Percentiles rank a stretch among this genome's conserved stretches.
Conservation (phyloP, 2,888 invertebrate species). For the Liopterus haemorrhoidalis region DNA sequence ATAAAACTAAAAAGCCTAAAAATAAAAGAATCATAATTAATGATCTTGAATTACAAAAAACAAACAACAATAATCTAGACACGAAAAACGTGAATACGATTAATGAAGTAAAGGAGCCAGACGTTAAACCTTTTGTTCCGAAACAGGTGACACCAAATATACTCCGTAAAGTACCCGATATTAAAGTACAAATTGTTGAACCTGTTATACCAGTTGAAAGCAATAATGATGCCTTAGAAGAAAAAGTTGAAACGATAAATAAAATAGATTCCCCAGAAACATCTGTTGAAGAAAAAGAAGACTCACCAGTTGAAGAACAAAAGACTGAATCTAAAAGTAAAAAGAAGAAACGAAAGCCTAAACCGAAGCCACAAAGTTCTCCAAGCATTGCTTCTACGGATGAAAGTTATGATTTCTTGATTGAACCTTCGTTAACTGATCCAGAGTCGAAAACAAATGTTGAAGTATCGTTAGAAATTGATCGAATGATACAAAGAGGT, state of each 20-base stretch:
- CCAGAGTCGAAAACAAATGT: slow-evolving; percentile 41
- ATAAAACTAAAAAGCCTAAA: background rate
- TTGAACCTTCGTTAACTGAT: slow-evolving; percentile 34
- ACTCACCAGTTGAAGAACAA: background rate
- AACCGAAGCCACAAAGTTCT: slow-evolving; percentile 17
- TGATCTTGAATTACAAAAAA: slow-evolving; percentile 10
- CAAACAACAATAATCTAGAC: background rate
- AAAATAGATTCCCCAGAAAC: background rate
- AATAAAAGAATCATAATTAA: slow-evolving; percentile 10
- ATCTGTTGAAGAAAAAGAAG: slow-evolving; percentile 1
- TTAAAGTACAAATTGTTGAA: slow-evolving; percentile 23
- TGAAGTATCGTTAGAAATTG: slow-evolving; percentile 44
- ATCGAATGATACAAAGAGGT: slow-evolving; percentile 44
- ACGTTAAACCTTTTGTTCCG: no score
- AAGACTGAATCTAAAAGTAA: slow-evolving; percentile 19
- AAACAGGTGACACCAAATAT: no score
- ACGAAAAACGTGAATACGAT: no score
- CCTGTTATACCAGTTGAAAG: background rate
- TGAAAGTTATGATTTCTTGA: slow-evolving; percentile 39
- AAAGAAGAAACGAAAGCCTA: slow-evolving; percentile 6
- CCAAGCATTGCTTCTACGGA: slow-evolving; percentile 24
- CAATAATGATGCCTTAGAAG: slow-evolving; percentile 20
- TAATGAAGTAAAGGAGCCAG: no score
- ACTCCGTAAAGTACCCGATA: slow-evolving; percentile 5
- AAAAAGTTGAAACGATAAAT: slow-evolving; percentile 23